Evolutionary conservation across 2,797 vertebrate species (phyloP).

Genomic region (Avahi laniger): DNA sequence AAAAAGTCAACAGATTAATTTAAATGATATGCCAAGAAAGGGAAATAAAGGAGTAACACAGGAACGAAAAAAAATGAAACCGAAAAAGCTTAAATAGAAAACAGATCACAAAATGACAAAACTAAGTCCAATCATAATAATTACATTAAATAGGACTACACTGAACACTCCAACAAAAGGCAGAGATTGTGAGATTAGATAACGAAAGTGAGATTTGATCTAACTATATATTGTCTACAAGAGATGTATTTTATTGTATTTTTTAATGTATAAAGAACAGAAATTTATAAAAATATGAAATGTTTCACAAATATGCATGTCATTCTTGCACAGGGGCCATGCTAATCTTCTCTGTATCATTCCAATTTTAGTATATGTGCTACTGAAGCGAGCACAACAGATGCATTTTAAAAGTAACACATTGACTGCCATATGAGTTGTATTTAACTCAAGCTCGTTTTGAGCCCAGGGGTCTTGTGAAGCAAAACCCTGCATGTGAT

Average conservation of each 20-base stretch:
- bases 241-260: not conserved
- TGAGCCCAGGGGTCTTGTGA: no score
- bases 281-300: no score
- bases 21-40: not conserved
- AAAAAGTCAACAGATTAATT: not conserved
- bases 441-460: no score
- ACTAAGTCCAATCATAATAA: not conserved
- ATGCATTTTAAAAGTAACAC: not conserved
- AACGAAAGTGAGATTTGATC: not conserved
- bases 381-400: no score
- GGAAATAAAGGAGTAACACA: no score
- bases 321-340: no score
- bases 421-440: no score
- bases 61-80: not conserved
- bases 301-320: no score
- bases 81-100: not conserved
- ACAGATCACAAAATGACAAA: not conserved
- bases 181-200: not conserved
- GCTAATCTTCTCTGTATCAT: no score
- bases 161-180: not conserved
- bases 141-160: not conserved
- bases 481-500: no score
- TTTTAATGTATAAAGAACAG: no score
- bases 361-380: no score
- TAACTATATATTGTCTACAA: not conserved